Base-by-base conservation (phyloP, 2,797 vertebrate genomes). In the Coregonus sp. region DNA sequence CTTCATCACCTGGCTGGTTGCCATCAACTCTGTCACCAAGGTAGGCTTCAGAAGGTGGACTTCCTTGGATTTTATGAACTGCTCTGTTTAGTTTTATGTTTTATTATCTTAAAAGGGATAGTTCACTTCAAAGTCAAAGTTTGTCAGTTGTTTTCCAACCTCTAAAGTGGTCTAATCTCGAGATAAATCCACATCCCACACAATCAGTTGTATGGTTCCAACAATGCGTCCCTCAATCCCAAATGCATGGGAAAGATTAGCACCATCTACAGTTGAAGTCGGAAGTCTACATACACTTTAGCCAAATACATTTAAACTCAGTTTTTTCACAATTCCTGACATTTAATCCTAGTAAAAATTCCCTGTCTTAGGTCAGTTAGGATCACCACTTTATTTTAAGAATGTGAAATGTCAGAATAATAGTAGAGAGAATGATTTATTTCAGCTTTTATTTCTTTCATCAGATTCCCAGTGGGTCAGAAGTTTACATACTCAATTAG, bases 1-100 rank as follows among this genome's bases (percentile, higher is more conserved):
- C 89, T 99, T 99, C 93, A 99, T 98, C 81, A 99, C 98, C 7
- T 99, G 98, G 98, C 94, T 99, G 78, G 98, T 99, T 87, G 98
- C 98, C 77, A 97, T 99, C 94, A 99, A 99, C 87, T 95, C 95
- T 0, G 95, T 96, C 92, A 99, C 96, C 0, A 98, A 99, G 92
- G 92, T 93, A 80, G 25, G 59, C 59, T 20, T 63, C 59, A 63
- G 59, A 63, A 25, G 20, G 1, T 25, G n/a, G 59, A 63, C 59
- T 2, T 63, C 1, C 20, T 47, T 47, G 40, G 7, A 47, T 9
- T 11, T 47, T 47, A 47, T 47, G 40, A 47, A 47, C 40, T 47
- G 9, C 40, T 47, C 40, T 47, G 40, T 47, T 47, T 47, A 47
- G 40, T 47, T 47, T 25, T 6, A 56, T 25, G 59, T 63, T 63